A percentile compares a stretch with the other conserved stretches of the same genome.
phyloP scores from a whole-genome alignment of 30 jellyfish, hydroid and myxozoan genomes.

The Calvadosia cruxmelitensis region DNA sequence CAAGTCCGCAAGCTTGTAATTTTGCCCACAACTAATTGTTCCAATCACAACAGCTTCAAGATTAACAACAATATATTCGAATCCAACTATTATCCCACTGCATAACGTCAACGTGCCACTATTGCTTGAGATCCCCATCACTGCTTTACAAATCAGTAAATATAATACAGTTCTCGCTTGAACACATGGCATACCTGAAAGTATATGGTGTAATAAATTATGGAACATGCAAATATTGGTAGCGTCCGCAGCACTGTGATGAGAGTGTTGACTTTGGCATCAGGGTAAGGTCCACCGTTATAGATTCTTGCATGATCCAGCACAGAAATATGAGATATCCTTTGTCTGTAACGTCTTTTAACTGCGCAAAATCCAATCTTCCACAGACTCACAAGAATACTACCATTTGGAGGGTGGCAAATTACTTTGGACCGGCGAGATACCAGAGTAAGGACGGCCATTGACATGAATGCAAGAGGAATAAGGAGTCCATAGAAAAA shows the following conservation, averaged over 20 bases:
- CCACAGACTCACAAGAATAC: constrained; percentile 35
- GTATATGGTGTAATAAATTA: constrained; percentile 62
- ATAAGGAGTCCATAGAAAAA: constrained; percentile 62
- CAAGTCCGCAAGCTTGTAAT: too few relatives aligned
- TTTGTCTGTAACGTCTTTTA: constrained; percentile 4
- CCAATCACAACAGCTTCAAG: background rate
- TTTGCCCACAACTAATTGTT: too few relatives aligned
- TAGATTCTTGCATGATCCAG: constrained; percentile 66
- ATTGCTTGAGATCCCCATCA: too few relatives aligned
- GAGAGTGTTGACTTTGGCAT: constrained; percentile 75
- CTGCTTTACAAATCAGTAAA: too few relatives aligned
- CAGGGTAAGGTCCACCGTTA: constrained; percentile 60
- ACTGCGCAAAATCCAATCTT: constrained; percentile 37
- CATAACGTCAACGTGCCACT: too few relatives aligned
- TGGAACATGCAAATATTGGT: constrained; percentile 39
- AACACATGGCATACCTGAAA: constrained; percentile 49
- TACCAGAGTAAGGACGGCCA: constrained; percentile 21
- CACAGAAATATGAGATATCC: constrained; percentile 17
- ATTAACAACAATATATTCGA: too few relatives aligned
- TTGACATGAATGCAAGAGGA: constrained; percentile 27
- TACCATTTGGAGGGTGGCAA: constrained; percentile 73
- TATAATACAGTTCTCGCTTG: too few relatives aligned
- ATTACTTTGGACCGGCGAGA: constrained; percentile 28
- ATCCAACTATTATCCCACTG: background rate
- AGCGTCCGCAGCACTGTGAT: constrained; percentile 26